Evolutionary conservation across 2,113 vertebrate species (phyloP).

Genomic region (Hemibates koningsi): DNA sequence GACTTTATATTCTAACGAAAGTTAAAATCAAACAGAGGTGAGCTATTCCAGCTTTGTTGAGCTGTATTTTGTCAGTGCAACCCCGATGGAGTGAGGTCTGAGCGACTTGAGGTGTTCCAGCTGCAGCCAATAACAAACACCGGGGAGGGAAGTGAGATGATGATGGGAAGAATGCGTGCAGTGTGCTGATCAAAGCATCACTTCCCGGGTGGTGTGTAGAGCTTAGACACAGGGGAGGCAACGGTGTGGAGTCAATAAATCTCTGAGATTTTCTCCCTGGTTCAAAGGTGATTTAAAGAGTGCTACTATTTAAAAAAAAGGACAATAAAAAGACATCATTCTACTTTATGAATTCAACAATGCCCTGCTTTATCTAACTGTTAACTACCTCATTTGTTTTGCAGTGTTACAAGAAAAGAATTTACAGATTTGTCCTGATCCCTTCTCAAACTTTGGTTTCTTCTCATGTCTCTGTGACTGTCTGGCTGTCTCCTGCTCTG

Average conservation of each 20-base stretch:
- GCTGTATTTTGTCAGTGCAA: conserved; percentile 21
- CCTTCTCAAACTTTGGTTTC: not conserved
- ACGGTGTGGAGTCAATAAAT: conserved; percentile 26
- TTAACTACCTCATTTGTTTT: not conserved
- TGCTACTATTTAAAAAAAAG: not conserved
- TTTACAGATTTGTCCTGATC: not conserved
- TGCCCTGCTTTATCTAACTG: not conserved
- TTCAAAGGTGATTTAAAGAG: not conserved
- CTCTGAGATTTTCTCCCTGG: not conserved
- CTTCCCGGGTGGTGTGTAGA: conserved; percentile 27
- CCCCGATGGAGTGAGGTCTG: conserved; percentile 32
- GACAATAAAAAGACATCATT: not conserved
- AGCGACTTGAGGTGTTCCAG: conserved; percentile 48
- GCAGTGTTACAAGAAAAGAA: not conserved
- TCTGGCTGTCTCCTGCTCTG: not conserved
- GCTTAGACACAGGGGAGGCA: conserved; percentile 27
- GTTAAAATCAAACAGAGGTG: conserved; percentile 4
- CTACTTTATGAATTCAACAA: not conserved
- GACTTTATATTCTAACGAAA: not conserved
- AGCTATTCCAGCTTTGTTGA: not conserved
- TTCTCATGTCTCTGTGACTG: not conserved
- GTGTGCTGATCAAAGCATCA: conserved; percentile 52
- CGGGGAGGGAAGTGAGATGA: conserved; percentile 40
- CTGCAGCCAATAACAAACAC: conserved; percentile 53
- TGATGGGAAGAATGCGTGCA: conserved; percentile 56